Conservation (phyloP, 2,113 vertebrate species). For the Pyrgilauda ruficollis region DNA sequence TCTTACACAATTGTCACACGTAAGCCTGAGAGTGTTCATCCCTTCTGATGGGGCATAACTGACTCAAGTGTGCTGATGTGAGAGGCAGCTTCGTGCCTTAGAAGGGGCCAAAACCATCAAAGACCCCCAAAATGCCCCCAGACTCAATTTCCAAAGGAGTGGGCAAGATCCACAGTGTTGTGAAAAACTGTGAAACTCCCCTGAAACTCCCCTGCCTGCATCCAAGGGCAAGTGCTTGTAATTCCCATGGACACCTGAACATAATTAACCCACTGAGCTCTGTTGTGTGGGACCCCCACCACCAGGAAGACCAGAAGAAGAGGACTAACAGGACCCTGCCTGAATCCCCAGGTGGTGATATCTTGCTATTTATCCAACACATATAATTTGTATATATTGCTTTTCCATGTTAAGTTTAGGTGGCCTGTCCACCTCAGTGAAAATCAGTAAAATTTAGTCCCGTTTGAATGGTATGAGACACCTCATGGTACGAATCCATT, state of each 20-base stretch:
- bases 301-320: background rate
- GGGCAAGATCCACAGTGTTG: background rate
- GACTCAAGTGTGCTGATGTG: rapidly evolving
- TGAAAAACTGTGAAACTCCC: background rate
- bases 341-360: background rate
- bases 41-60: background rate
- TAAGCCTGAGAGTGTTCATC: background rate
- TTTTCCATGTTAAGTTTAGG: background rate
- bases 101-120: background rate
- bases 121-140: rapidly evolving
- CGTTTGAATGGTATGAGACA: background rate
- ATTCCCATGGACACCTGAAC: background rate
- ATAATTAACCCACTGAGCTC: background rate
- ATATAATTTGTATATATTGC: background rate
- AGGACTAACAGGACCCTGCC: background rate
- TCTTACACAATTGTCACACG: background rate
- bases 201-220: background rate
- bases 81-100: background rate
- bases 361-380: background rate
- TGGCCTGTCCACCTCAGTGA: background rate
- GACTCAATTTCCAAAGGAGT: background rate
- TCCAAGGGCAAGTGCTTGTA: background rate
- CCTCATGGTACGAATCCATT: background rate
- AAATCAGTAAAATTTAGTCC: background rate
- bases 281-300: background rate